phyloP scores from a whole-genome alignment of 1,140 invertebrate genomes.

The Trichonephila inaurata region DNA sequence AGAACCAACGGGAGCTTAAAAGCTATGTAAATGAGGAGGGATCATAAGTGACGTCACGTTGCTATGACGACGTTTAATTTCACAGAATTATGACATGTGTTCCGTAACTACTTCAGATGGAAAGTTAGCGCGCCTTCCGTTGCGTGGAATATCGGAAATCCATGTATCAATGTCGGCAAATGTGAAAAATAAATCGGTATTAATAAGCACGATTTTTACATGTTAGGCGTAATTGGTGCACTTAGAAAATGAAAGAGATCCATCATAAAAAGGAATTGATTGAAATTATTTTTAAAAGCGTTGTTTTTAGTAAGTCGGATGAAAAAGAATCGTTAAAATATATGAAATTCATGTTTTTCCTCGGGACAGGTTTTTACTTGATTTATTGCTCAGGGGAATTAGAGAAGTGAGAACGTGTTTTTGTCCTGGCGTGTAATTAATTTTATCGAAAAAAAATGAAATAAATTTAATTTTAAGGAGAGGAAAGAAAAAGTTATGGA shows the following conservation, averaged over 20 bases:
- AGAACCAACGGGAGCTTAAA: constrained; percentile 46
- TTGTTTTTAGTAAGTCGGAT: not conserved
- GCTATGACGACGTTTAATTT: constrained; percentile 48
- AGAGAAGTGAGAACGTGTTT: not conserved
- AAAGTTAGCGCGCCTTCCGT: no score
- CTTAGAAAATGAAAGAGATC: constrained; percentile 56
- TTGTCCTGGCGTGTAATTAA: constrained; percentile 38
- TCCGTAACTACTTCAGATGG: constrained; percentile 17
- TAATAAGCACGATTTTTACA: constrained; percentile 46
- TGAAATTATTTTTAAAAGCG: constrained; percentile 31
- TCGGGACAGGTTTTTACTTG: not conserved
- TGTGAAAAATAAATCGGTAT: not conserved
- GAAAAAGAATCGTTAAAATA: not conserved
- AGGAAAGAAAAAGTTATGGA: not conserved
- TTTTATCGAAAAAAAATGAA: constrained; percentile 7
- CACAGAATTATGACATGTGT: constrained; percentile 38
- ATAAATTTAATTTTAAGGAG: constrained; percentile 7
- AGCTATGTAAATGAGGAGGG: constrained; percentile 57
- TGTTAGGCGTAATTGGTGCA: constrained; percentile 53
- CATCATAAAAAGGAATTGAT: constrained; percentile 60
- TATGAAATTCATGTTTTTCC: constrained; percentile 17
- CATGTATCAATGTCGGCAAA: constrained; percentile 36
- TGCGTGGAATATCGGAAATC: constrained; percentile 39
- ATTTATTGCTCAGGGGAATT: constrained; percentile 15
- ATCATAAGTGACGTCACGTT: constrained; percentile 56